phyloP scores from a whole-genome alignment of 1,140 invertebrate species.

The Berghia stephanieae region DNA sequence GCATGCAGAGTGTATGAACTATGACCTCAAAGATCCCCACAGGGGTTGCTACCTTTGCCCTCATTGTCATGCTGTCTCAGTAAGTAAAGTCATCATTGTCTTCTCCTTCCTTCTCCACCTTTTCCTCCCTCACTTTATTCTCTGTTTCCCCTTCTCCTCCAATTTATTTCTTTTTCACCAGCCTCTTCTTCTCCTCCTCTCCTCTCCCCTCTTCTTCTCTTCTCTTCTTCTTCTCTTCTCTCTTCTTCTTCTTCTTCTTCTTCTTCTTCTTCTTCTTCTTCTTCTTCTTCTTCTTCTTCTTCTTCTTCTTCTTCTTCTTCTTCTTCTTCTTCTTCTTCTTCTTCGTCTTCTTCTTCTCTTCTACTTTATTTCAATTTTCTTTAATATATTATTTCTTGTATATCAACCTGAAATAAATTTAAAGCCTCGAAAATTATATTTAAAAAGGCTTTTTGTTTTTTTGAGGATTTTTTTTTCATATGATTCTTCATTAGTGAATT shows the following conservation, averaged over 20 bases:
- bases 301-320: background rate
- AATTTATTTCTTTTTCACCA: no score
- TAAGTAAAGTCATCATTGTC: slow-evolving; percentile 43
- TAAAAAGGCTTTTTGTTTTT: background rate
- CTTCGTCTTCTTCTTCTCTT: background rate
- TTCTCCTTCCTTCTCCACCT: no score
- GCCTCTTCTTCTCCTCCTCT: background rate
- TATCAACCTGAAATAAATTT: background rate
- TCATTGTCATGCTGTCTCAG: slow-evolving; percentile 72
- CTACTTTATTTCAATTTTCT: background rate
- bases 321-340: background rate
- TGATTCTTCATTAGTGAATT: no score
- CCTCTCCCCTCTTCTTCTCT: background rate
- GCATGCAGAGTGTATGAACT: slow-evolving; percentile 74
- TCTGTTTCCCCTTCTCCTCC: no score
- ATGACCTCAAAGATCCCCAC: slow-evolving; percentile 62
- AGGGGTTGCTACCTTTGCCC: slow-evolving; percentile 71
- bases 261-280: background rate
- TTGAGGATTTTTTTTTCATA: background rate
- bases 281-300: background rate
- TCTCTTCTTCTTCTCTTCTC: background rate
- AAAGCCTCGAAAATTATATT: no score
- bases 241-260: background rate
- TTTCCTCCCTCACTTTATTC: no score
- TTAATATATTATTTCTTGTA: background rate